Evolutionary conservation across 2,797 vertebrate species (phyloP).

Genomic region (Glossophaga mutica): DNA sequence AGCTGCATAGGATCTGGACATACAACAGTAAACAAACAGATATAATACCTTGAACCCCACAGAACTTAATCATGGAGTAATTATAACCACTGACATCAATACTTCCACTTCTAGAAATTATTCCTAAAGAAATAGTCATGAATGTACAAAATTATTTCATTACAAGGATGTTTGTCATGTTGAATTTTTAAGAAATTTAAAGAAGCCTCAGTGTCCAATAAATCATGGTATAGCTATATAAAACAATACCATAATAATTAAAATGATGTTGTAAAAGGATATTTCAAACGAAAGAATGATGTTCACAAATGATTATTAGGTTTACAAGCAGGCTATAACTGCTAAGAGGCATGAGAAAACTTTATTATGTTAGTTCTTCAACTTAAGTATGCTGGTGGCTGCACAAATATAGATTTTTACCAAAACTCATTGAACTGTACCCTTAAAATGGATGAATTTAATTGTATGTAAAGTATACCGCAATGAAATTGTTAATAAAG

Average conservation of each 20-base stretch:
- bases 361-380: not conserved
- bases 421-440: not conserved
- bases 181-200: constrained; percentile 36
- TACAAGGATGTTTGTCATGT: not conserved
- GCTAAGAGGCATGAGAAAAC: not conserved
- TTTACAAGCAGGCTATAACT: not conserved
- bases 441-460: not conserved
- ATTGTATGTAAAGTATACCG: not conserved
- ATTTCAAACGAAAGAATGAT: not conserved
- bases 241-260: not conserved
- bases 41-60: constrained; percentile 22
- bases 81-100: constrained; percentile 22
- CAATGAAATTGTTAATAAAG: not conserved
- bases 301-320: not conserved
- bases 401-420: constrained; percentile 9
- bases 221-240: not conserved
- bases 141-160: constrained; percentile 7
- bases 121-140: constrained; percentile 32
- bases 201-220: not conserved
- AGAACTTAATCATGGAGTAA: constrained; percentile 5
- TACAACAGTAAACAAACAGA: not conserved
- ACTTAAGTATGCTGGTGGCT: not conserved
- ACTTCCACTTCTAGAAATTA: constrained; percentile 25
- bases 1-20: not conserved
- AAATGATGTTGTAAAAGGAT: not conserved